These are phyloP conservation scores for Bombyx mori DNA, from an alignment of 1,140 invertebrate species.

Conservation along the genomic window DNA sequence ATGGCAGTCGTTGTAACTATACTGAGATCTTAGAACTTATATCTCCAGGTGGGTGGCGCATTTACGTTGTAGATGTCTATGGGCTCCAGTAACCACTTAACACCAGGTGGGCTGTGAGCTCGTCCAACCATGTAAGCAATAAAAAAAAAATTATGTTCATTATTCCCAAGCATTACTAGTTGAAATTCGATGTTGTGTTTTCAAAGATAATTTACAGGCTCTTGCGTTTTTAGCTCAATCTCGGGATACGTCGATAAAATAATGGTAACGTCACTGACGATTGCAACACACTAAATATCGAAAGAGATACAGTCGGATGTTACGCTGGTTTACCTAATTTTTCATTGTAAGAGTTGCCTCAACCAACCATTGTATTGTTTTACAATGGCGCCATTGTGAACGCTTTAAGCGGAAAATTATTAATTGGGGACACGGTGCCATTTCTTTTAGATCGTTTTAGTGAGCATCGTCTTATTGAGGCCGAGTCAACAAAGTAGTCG, in stretches of 20 bases:
- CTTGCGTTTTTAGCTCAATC: neutral
- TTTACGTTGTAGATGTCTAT: neutral
- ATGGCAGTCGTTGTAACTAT: too few species aligned
- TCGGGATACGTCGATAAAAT: neutral
- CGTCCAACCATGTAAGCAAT: too few species aligned
- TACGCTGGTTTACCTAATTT: conserved; percentile 49
- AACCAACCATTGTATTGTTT: conserved; percentile 39
- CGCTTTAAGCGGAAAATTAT: conserved; percentile 37
- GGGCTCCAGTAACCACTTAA: too few species aligned
- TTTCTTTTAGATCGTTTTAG: conserved; percentile 10
- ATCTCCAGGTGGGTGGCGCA: too few species aligned
- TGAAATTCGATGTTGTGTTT: neutral
- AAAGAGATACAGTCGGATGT: conserved; percentile 14
- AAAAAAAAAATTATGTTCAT: neutral
- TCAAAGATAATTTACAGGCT: neutral
- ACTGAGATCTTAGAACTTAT: too few species aligned
- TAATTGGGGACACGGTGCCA: conserved; percentile 33
- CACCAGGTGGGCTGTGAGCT: too few species aligned
- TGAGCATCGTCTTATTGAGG: too few species aligned
- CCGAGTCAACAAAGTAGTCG: too few species aligned
- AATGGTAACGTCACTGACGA: conserved; percentile 15
- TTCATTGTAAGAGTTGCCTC: conserved; percentile 34
- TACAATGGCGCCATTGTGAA: conserved; percentile 35
- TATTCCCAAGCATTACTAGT: too few species aligned
- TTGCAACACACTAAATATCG: conserved; percentile 32